These are phyloP conservation scores for Lanius ludovicianus DNA, from an alignment of 2,113 vertebrate species.

Conservation along the genomic window DNA sequence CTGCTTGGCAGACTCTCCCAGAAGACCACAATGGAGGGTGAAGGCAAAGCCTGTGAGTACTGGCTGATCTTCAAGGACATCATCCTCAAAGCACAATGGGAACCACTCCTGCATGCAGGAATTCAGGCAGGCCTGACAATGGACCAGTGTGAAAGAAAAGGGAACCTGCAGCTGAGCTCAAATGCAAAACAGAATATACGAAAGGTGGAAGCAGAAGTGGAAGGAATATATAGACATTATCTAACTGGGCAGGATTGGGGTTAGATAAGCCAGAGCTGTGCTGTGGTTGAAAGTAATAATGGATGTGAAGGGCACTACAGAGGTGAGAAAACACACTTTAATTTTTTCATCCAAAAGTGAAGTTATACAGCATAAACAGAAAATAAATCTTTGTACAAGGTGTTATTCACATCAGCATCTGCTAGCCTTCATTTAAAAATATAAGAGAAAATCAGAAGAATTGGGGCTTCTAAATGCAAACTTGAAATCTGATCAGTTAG, in stretches of 20 bases:
- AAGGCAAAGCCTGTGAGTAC: background rate
- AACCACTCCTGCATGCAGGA: background rate
- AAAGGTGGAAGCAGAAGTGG: background rate
- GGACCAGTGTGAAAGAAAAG: background rate
- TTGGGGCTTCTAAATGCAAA: background rate
- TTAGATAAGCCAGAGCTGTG: background rate
- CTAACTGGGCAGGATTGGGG: background rate
- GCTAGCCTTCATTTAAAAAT: background rate
- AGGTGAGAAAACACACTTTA: background rate
- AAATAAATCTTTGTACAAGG: background rate
- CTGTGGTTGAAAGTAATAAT: background rate
- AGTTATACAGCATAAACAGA: background rate
- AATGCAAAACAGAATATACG: background rate
- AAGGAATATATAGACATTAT: background rate
- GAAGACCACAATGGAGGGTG: accelerated
- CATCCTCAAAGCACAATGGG: background rate
- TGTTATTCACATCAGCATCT: background rate
- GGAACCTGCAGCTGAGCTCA: background rate
- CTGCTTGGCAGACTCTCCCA: background rate
- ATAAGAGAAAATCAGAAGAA: background rate
- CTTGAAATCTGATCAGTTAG: background rate
- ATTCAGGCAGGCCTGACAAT: background rate
- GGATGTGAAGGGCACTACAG: accelerated
- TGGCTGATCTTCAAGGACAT: background rate
- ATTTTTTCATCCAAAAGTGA: background rate